Evolutionary conservation across 1,140 invertebrate genomes (phyloP).

Genomic region (Mesaphorura yosii): DNA sequence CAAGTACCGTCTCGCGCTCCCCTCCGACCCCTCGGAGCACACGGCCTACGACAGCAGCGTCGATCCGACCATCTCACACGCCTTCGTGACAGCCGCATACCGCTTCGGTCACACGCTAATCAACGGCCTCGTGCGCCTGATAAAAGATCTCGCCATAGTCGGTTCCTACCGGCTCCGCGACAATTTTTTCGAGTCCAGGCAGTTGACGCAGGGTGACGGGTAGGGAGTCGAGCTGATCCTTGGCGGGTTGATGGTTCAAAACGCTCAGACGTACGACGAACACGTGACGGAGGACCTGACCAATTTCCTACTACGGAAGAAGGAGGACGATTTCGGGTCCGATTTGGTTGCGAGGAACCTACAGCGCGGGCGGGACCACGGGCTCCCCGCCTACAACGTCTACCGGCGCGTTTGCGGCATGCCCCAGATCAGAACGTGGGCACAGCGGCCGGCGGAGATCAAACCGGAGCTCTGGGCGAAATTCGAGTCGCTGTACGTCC

Average conservation of each 20-base stretch:
- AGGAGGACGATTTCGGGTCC: conserved; percentile 57
- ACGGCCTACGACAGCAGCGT: conserved; percentile 65
- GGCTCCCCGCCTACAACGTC: conserved; percentile 32
- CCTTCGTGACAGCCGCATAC: conserved; percentile 78
- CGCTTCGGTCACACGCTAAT: conserved; percentile 46
- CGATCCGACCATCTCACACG: conserved; percentile 73
- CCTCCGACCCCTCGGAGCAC: conserved; percentile 38
- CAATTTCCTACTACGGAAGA: conserved; percentile 77
- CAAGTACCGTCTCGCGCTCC: conserved; percentile 67
- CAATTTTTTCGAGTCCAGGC: conserved; percentile 48
- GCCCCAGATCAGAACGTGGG: background rate
- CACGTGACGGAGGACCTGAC: conserved; percentile 86
- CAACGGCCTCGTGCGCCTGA: conserved; percentile 25
- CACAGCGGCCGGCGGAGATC: background rate
- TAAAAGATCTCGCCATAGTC: conserved; percentile 32
- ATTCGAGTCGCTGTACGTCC: background rate
- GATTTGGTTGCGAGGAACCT: conserved; percentile 63
- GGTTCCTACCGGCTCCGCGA: conserved; percentile 39
- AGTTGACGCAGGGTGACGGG: conserved; percentile 19
- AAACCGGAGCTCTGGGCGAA: conserved; percentile 5
- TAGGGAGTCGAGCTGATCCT: conserved; percentile 58
- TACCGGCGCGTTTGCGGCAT: conserved; percentile 33
- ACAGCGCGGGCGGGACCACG: conserved; percentile 34
- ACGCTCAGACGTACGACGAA: conserved; percentile 87
- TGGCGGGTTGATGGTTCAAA: conserved; percentile 71